Evolutionary conservation across 2,113 vertebrate genomes (phyloP), one percentile per base, ranked within the genome.

Genomic region (Oceanites oceanicus): DNA sequence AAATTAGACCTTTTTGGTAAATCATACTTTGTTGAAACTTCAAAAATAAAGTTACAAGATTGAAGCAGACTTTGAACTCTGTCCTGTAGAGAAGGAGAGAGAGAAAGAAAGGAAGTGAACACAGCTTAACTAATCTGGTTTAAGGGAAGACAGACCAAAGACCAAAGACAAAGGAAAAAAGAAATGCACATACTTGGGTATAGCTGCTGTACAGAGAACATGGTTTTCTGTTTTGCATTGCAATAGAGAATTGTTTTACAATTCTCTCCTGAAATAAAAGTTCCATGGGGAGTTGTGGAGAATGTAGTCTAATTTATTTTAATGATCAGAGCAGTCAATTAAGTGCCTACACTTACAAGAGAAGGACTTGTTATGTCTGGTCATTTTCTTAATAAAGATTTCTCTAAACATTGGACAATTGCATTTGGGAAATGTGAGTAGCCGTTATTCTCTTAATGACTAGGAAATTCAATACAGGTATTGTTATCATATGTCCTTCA

Each of bases 271-370:
- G 92, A 95, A 92, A 93, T 84, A 94, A 94, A 97, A 93, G 82
- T 96, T 92, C 96, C 95, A 65, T 10, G 34, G 96, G 90, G 96
- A 97, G 62, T 88, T 95, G 90, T 86, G 79, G 72, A 94, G 90
- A 96, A 88, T 71, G 76, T 20, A 92, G 88, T 86, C 86, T 93
- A 94, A 97, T 96, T 97, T 97, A 96, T 96, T 96, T 96, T 96
- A 97, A 95, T 96, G 95, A 96, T 95, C 76, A 92, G 86, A 92
- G 79, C 49, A 96, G 92, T 94, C 90, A 96, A 75, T 97, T 96
- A 96, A 96, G 63, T 92, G 90, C 75, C 86, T 95, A 74, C 65
- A 55, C 88, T 95, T 94, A 84, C 32, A 86, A 68, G 68, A 71
- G 74, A 92, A 95, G 68, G 61, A 90, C 90, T 95, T 91, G 94